Evolutionary conservation across 2,888 invertebrate species (phyloP), one percentile per base, ranked within the genome.

Genomic region (Heteropelma amictum): DNA sequence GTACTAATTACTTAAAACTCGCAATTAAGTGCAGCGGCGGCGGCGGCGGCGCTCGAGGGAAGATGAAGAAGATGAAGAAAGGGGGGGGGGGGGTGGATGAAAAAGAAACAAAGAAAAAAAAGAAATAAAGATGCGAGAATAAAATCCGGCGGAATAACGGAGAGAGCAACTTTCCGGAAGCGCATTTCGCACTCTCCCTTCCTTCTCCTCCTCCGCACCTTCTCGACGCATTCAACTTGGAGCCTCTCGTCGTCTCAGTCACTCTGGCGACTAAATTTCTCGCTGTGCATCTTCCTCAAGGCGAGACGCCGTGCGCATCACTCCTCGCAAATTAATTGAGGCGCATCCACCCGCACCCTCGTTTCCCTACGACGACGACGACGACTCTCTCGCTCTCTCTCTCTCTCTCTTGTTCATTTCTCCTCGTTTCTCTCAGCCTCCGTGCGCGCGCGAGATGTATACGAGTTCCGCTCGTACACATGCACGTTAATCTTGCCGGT

Each of bases 1-100:
- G 78, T 82, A 84, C 82, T 84, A 84, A 84, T 84, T 84, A 84
- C 83, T 84, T 80, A 83, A 70, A 84, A 81, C 81, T 81, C 79
- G 81, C 83, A 83, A 84, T 84, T 80, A 84, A 84, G 80, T 82
- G 79, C 81, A 79, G 80, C n/a, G n/a, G n/a, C n/a, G n/a, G n/a
- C n/a, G n/a, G n/a, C n/a, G n/a, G n/a, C n/a, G n/a, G n/a, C 79
- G 81, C 78, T 79, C 72, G 77, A 14, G 63, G 49, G 33, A 26
- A 23, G 14, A 38, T 26, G 6, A 38, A 49, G 35, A 38, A 17
- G 49, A 63, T 38, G 49, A 63, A 35, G 79, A 53, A 42, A 71
- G 64, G 77, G 71, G 76, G n/a, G n/a, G n/a, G n/a, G n/a, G 10
- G 23, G 6, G 23, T 8, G 21, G 7, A 40, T 14, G 1, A 28